Evolutionary conservation across 2,888 invertebrate species (phyloP).

Genomic region (Axea sp.): DNA sequence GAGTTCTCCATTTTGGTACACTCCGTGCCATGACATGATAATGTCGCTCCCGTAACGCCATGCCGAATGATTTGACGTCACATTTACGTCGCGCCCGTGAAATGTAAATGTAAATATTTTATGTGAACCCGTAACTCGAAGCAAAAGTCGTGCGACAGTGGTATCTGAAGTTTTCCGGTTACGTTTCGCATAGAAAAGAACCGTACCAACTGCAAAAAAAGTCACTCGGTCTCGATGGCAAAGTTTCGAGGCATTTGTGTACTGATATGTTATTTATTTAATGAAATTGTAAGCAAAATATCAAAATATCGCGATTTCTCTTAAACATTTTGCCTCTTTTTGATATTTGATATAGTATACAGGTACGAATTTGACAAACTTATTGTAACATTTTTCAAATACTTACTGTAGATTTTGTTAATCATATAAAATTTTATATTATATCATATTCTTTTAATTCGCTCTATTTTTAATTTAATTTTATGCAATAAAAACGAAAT

Average conservation of each 20-base stretch:
- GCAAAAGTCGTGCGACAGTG: slow-evolving; percentile 2
- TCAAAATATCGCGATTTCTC: slow-evolving; percentile 7
- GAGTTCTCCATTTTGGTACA: slow-evolving; percentile 45
- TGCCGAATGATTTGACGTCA: slow-evolving; percentile 44
- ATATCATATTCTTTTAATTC: too few relatives aligned
- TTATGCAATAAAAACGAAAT: too few relatives aligned
- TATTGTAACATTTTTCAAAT: not conserved
- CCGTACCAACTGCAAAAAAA: slow-evolving; percentile 12
- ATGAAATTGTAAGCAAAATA: slow-evolving; percentile 7
- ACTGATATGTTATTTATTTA: slow-evolving; percentile 45
- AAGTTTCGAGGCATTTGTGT: slow-evolving; percentile 37
- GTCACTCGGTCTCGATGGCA: slow-evolving; percentile 15
- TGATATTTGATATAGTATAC: too few relatives aligned
- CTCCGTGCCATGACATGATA: slow-evolving; percentile 55
- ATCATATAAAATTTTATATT: too few relatives aligned
- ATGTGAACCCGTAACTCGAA: slow-evolving; percentile 14
- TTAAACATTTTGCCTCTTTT: slow-evolving; percentile 14
- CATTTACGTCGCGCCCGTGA: slow-evolving; percentile 24
- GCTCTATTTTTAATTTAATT: too few relatives aligned
- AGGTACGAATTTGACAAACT: too few relatives aligned
- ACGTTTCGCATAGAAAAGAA: slow-evolving; percentile 9
- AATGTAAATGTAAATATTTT: slow-evolving; percentile 47
- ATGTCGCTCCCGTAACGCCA: slow-evolving; percentile 12
- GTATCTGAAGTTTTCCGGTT: slow-evolving; percentile 1
- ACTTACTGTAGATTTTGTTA: too few relatives aligned